A percentile compares a stretch with the other conserved stretches of the same genome.
Evolutionary conservation across 2,113 vertebrate genomes (phyloP).

Genomic region (Chunga burmeisteri): DNA sequence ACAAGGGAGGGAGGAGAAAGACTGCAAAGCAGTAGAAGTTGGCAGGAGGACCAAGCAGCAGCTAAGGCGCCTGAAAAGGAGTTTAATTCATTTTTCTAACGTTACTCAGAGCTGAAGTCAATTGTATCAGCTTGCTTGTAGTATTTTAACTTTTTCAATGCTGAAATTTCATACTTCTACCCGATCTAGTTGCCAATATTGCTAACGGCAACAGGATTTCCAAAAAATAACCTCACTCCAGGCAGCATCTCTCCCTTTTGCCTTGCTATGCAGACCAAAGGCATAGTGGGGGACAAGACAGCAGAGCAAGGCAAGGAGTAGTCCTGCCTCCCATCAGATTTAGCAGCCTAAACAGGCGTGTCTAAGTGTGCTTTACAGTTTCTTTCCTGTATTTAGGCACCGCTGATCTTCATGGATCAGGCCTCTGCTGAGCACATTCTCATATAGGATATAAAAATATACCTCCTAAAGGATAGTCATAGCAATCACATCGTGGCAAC

Average conservation of each 20-base stretch:
- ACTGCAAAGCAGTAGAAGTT: neutral
- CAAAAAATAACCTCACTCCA: neutral
- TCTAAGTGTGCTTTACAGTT: neutral
- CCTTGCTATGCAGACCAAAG: neutral
- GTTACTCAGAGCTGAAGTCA: neutral
- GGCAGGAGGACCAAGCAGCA: neutral
- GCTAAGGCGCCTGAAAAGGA: neutral
- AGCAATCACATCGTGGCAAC: neutral
- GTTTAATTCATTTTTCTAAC: neutral
- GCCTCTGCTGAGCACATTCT: neutral
- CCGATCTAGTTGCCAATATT: neutral
- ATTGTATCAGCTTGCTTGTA: neutral
- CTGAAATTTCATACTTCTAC: neutral
- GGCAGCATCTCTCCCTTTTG: neutral
- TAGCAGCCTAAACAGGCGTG: fast-evolving
- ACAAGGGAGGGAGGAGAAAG: neutral
- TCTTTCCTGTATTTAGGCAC: neutral
- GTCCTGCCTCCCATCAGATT: neutral
- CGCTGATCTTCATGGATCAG: neutral
- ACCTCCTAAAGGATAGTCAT: neutral
- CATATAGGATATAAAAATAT: neutral
- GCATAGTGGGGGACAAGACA: too few relatives aligned
- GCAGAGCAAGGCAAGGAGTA: too few relatives aligned
- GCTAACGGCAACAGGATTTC: neutral
- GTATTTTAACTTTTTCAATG: neutral